Evolutionary conservation across 2,113 vertebrate genomes (phyloP).

Genomic region (Pelobates fuscus): DNA sequence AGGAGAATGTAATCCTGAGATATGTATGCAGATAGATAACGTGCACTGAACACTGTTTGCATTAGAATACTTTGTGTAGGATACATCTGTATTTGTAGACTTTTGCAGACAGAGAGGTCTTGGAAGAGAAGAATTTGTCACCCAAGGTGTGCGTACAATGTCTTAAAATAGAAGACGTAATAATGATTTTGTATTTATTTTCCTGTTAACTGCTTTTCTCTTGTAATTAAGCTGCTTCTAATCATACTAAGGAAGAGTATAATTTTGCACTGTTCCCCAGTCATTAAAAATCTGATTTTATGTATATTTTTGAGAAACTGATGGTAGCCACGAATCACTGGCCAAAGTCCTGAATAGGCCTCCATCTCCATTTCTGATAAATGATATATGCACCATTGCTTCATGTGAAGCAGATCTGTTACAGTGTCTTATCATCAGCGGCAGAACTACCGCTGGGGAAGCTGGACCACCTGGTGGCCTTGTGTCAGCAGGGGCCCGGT

Average conservation of each 20-base stretch:
- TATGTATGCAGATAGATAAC: not conserved
- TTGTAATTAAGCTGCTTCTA: not conserved
- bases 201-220: not conserved
- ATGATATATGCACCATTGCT: no score
- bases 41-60: constrained; percentile 10
- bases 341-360: no score
- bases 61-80: constrained; percentile 17
- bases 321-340: no score
- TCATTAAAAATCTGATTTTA: no score
- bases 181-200: constrained; percentile 30
- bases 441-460: no score
- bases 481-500: no score
- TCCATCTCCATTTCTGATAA: no score
- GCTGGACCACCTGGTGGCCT: no score
- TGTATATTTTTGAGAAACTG: no score
- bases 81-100: constrained; percentile 15
- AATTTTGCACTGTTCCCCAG: not conserved
- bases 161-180: constrained; percentile 33
- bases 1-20: constrained; percentile 1
- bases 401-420: no score
- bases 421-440: no score
- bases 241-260: not conserved
- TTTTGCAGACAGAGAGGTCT: constrained; percentile 29
- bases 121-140: constrained; percentile 25
- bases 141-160: constrained; percentile 41